These are phyloP conservation scores for Taurulus bubalis DNA, from an alignment of 2,113 vertebrate species.

Conservation along the genomic window DNA sequence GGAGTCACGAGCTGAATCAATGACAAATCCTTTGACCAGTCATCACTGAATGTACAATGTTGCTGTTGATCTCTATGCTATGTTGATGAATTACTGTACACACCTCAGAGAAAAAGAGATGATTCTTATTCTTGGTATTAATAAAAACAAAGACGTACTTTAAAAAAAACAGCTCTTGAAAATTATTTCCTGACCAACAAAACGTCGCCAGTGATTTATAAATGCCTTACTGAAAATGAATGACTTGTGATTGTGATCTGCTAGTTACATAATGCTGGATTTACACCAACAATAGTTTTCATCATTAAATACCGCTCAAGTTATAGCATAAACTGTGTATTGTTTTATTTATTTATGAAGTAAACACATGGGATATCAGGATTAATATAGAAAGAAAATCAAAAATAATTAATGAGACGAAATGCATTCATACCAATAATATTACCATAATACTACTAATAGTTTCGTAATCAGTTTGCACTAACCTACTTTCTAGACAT, in stretches of 20 bases:
- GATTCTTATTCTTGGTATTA: conserved; percentile 62
- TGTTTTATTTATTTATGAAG: conserved; percentile 1
- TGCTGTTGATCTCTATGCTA: conserved; percentile 47
- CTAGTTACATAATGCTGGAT: conserved; percentile 31
- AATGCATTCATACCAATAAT: neutral
- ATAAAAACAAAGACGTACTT: conserved; percentile 46
- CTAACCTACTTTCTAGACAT: neutral
- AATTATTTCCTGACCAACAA: conserved; percentile 34
- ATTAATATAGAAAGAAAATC: neutral
- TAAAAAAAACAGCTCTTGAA: conserved; percentile 16
- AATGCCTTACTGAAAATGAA: conserved; percentile 36
- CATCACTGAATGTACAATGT: conserved; percentile 66
- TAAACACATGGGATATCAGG: neutral
- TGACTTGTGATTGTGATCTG: conserved; percentile 45
- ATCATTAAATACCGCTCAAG: conserved; percentile 46
- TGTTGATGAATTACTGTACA: conserved; percentile 48
- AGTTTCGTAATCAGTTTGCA: neutral
- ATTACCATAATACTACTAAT: neutral
- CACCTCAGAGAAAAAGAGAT: conserved; percentile 38
- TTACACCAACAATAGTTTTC: conserved; percentile 31
- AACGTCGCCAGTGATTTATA: conserved; percentile 2
- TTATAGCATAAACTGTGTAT: neutral
- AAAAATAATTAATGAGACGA: neutral
- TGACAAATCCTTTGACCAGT: conserved; percentile 39
- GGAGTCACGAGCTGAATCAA: conserved; percentile 49